Conservation (phyloP, 2,888 invertebrate species). For the Rutpela maculata region DNA sequence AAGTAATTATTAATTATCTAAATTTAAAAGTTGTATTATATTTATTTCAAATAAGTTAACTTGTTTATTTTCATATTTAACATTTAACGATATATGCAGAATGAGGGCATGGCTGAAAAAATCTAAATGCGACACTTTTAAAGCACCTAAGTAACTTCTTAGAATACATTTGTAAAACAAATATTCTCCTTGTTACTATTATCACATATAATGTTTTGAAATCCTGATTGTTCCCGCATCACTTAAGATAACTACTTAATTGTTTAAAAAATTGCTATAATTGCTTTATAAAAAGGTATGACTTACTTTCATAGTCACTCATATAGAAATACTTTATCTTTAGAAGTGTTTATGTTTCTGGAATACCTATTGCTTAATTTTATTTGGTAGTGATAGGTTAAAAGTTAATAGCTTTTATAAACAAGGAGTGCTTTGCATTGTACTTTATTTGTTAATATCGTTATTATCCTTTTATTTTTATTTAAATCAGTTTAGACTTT, state of each 20-base stretch:
- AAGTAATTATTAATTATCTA: not conserved
- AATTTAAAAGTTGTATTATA: not conserved
- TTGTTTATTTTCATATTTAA: not conserved
- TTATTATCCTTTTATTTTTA: too few relatives aligned
- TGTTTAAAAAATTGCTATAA: conserved; percentile 1
- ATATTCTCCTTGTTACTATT: not conserved
- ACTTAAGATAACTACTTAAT: conserved; percentile 3
- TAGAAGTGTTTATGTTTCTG: not conserved
- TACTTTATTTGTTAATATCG: not conserved
- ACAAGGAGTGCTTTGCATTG: not conserved
- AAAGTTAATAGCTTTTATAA: not conserved
- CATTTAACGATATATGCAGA: not conserved
- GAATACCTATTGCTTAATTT: not conserved
- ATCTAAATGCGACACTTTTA: not conserved
- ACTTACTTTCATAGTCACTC: conserved; percentile 7
- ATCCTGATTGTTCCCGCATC: not conserved
- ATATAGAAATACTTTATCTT: conserved; percentile 5
- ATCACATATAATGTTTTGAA: not conserved
- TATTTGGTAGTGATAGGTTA: not conserved
- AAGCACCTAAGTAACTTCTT: not conserved
- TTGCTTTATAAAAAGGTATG: not conserved
- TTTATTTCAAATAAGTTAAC: not conserved
- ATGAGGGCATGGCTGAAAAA: not conserved
- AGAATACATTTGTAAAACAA: conserved; percentile 3
- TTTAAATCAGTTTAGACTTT: too few relatives aligned